These are phyloP conservation scores for Limonius californicus DNA, from an alignment of 1,140 invertebrate species.

Conservation along the genomic window DNA sequence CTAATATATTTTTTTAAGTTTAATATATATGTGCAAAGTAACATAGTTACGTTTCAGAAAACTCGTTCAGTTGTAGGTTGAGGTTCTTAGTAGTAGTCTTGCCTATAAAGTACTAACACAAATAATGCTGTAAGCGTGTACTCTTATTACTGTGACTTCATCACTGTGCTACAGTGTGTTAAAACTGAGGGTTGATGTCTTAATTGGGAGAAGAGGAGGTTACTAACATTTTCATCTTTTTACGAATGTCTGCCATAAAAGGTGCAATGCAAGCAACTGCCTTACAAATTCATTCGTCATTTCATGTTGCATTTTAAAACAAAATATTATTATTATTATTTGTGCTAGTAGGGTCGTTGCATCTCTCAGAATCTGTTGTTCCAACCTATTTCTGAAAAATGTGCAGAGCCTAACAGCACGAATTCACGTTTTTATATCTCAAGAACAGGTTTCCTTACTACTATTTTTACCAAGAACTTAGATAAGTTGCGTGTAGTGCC, in stretches of 20 bases:
- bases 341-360: no score
- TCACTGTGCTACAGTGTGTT: no score
- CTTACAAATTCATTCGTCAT: background rate
- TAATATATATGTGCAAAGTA: conserved; percentile 2
- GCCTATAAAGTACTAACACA: background rate
- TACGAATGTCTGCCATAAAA: conserved; percentile 4
- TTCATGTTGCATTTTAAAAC: background rate
- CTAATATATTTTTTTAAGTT: conserved; percentile 12
- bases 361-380: no score
- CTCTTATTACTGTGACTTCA: no score
- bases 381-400: no score
- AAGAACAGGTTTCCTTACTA: background rate
- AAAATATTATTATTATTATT: no score
- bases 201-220: no score
- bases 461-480: conserved; percentile 9
- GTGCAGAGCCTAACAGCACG: no score
- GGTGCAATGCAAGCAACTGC: conserved; percentile 7
- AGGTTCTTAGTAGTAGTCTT: background rate
- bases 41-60: background rate
- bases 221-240: no score
- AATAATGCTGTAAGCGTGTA: background rate
- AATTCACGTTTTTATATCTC: background rate
- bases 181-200: no score
- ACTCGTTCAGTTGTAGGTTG: background rate
- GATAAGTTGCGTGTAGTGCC: conserved; percentile 9